These are phyloP conservation scores for Tiliqua scincoides DNA, from an alignment of 2,113 vertebrate genomes.

Conservation along the genomic window DNA sequence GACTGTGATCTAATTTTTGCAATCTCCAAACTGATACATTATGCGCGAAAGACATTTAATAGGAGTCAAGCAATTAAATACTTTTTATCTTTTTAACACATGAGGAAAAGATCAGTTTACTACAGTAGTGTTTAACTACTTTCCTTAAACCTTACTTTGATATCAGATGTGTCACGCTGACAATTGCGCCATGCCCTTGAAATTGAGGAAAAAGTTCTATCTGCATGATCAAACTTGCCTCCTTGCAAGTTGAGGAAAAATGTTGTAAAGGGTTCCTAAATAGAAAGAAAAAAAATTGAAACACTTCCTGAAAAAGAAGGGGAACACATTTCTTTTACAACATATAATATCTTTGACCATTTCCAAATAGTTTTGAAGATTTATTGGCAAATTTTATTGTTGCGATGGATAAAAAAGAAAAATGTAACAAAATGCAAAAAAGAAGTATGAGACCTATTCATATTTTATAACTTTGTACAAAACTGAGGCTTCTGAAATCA, in stretches of 20 bases:
- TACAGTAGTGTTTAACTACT: rapidly evolving
- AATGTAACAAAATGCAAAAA: background rate
- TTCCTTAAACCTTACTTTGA: conserved; percentile 84
- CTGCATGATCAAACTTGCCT: conserved; percentile 98
- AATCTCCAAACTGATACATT: background rate
- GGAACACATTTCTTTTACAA: background rate
- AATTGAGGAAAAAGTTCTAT: conserved; percentile 95
- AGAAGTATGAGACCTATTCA: background rate
- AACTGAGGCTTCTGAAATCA: background rate
- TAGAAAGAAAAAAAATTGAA: background rate
- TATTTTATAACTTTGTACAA: background rate
- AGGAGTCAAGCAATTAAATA: no score
- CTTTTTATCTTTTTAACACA: no score
- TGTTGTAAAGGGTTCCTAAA: conserved; percentile 96
- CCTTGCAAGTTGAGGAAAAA: conserved; percentile 98
- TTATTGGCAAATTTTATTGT: background rate
- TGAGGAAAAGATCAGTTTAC: background rate
- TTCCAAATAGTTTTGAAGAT: background rate
- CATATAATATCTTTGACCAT: background rate
- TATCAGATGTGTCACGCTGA: conserved; percentile 97
- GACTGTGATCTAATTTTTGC: no score
- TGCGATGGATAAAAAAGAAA: background rate
- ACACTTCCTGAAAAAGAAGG: background rate
- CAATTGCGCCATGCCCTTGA: conserved; percentile 96
- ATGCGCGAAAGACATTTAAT: no score